Percentiles rank a stretch among this genome's conserved stretches.
phyloP scores from a whole-genome alignment of 2,888 invertebrate species.

The Melangyna quadrimaculata region DNA sequence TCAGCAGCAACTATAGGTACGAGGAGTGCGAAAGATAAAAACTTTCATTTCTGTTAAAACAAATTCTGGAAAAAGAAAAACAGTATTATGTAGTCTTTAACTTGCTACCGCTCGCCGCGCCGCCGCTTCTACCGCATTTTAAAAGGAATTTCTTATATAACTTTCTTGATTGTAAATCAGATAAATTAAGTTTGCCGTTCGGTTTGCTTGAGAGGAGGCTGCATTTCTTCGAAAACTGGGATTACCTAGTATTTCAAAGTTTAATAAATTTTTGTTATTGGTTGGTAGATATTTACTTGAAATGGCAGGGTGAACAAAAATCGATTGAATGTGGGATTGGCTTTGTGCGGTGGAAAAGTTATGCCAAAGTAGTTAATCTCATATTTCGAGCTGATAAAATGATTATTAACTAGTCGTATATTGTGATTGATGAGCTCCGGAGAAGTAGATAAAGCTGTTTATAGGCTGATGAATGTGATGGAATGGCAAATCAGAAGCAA shows the following conservation, averaged over 20 bases:
- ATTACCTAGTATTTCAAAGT: constrained; percentile 7
- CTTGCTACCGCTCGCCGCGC: not conserved
- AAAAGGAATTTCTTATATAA: not conserved
- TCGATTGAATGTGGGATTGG: not conserved
- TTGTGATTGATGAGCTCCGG: not conserved
- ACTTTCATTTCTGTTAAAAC: constrained; percentile 5
- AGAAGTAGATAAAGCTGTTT: too few species aligned
- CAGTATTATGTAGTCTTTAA: constrained; percentile 5
- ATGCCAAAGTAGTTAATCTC: not conserved
- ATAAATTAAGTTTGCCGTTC: constrained; percentile 19
- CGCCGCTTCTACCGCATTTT: too few species aligned
- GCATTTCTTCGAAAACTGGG: constrained; percentile 9
- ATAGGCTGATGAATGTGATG: too few species aligned
- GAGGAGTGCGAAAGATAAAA: not conserved
- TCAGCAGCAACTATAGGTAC: not conserved
- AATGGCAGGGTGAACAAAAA: not conserved
- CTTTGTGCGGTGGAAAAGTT: not conserved
- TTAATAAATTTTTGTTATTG: constrained; percentile 16
- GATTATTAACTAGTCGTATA: not conserved
- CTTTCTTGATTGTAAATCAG: constrained; percentile 21
- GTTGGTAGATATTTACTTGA: not conserved
- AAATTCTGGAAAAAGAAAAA: constrained; percentile 16
- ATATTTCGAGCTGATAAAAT: not conserved
- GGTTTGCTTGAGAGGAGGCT: constrained; percentile 1
- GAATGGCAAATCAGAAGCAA: too few species aligned